Evolutionary conservation across 1,140 invertebrate species (phyloP).

Genomic region (Aphelinus atriplicis): DNA sequence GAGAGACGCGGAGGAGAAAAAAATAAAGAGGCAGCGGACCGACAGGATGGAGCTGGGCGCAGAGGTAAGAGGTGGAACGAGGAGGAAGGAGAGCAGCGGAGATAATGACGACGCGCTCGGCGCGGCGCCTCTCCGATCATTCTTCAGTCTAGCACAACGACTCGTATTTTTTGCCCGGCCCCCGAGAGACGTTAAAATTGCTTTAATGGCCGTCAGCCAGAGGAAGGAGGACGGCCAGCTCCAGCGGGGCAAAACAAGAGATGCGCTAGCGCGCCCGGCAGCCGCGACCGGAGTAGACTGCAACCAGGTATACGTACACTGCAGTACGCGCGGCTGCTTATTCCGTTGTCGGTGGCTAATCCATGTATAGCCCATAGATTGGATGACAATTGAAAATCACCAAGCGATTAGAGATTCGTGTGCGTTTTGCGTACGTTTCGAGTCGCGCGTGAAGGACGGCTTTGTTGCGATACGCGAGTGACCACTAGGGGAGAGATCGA

Average conservation of each 20-base stretch:
- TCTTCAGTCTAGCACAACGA: constrained; percentile 64
- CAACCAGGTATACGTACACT: constrained; percentile 37
- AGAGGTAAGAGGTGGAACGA: constrained; percentile 7
- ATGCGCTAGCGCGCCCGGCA: neutral
- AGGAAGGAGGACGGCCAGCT: neutral
- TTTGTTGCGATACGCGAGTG: too few species aligned
- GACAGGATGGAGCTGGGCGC: neutral
- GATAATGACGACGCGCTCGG: constrained; percentile 48
- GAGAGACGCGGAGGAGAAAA: neutral
- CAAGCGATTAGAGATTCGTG: constrained; percentile 14
- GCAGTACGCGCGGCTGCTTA: constrained; percentile 49
- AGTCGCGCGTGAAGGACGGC: too few species aligned
- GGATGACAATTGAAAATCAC: constrained; percentile 13
- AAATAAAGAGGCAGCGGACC: constrained; percentile 1
- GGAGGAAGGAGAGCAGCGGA: constrained; percentile 32
- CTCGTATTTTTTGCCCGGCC: constrained; percentile 58
- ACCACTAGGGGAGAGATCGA: too few species aligned
- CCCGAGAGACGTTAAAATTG: constrained; percentile 59
- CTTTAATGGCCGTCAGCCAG: constrained; percentile 56
- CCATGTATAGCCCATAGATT: neutral
- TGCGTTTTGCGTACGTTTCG: too few species aligned
- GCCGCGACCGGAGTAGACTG: neutral
- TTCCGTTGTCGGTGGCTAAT: neutral
- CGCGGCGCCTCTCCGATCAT: constrained; percentile 61
- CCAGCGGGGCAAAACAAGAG: constrained; percentile 37